phyloP scores from a whole-genome alignment of 2,888 invertebrate genomes.

The Barypeithes pellucidus region DNA sequence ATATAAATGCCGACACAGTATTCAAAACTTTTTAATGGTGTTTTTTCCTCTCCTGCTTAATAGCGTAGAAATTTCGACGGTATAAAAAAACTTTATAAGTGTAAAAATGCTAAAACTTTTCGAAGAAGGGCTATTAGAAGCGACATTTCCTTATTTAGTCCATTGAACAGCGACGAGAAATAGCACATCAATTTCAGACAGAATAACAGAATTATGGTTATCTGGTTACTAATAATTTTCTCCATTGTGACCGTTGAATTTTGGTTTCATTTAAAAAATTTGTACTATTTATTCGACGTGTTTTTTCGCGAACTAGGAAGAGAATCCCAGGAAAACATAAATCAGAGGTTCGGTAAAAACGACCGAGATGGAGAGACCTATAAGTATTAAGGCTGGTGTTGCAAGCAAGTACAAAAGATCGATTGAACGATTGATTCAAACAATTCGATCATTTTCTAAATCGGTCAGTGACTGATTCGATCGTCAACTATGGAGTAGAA shows the following conservation, averaged over 20 bases:
- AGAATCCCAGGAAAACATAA: too few relatives aligned
- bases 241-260: neutral
- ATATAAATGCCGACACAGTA: slow-evolving; percentile 1
- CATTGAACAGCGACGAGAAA: neutral
- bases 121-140: slow-evolving; percentile 7
- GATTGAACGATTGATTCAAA: too few relatives aligned
- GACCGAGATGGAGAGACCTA: too few relatives aligned
- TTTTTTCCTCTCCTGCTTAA: slow-evolving; percentile 7
- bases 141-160: neutral
- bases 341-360: too few relatives aligned
- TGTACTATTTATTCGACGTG: too few relatives aligned
- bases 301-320: too few relatives aligned
- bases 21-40: slow-evolving; percentile 5
- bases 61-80: slow-evolving; percentile 1
- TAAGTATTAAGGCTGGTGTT: too few relatives aligned
- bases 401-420: too few relatives aligned
- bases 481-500: too few relatives aligned
- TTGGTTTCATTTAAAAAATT: too few relatives aligned
- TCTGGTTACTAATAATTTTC: neutral
- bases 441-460: too few relatives aligned
- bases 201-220: neutral
- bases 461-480: too few relatives aligned
- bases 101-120: slow-evolving; percentile 20
- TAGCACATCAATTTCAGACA: neutral
- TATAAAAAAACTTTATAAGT: slow-evolving; percentile 11